Evolutionary conservation across 2,113 vertebrate genomes (phyloP), one percentile per base, ranked within the genome.

Genomic region (Donacobius atricapilla): DNA sequence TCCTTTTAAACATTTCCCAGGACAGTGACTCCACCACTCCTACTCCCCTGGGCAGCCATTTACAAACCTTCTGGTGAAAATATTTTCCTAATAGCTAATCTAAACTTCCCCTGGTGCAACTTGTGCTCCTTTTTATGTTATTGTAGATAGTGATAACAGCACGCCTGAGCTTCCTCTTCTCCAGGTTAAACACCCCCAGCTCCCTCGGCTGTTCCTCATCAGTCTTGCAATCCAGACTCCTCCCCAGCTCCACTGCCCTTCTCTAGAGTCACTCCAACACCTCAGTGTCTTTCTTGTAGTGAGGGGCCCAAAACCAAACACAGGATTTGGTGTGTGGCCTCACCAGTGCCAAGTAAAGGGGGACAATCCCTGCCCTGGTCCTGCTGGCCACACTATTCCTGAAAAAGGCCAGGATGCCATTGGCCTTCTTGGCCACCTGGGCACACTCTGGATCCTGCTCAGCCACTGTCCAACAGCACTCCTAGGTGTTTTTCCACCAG

Each of bases 241-340:
- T 37, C 31, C 39, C 14, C 30, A 79, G 7, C 30, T 72, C 60
- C 1, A 0, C 0, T 31, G n/a, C 18, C 19, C 19, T 61, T 33
- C 61, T 44, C 5, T 61, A 48, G 31, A 86, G 10, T 3, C 4
- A 0, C 21, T 60, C 15, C 39, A 60, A 18, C 31, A 4, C 8
- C n/a, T 47, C n/a, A 10, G 1, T 31, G 15, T 15, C 25, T 11
- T 24, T 53, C 14, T 18, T 22, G 20, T 14, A 39, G 11, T 51
- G 33, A 58, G 28, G 9, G 30, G 20, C 45, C 28, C 58, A 51
- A 0, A 91, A 85, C 24, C 7, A 4, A 16, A 47, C 14, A n/a
- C 20, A 27, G 17, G 8, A 53, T 11, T 30, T 0, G 0, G 79
- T 28, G 24, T 13, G 24, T 14, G 4, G 15, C 18, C 22, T 33